Evolutionary conservation across 2,113 vertebrate genomes (phyloP), one percentile per base, ranked within the genome.

Genomic region (Bos taurus): DNA sequence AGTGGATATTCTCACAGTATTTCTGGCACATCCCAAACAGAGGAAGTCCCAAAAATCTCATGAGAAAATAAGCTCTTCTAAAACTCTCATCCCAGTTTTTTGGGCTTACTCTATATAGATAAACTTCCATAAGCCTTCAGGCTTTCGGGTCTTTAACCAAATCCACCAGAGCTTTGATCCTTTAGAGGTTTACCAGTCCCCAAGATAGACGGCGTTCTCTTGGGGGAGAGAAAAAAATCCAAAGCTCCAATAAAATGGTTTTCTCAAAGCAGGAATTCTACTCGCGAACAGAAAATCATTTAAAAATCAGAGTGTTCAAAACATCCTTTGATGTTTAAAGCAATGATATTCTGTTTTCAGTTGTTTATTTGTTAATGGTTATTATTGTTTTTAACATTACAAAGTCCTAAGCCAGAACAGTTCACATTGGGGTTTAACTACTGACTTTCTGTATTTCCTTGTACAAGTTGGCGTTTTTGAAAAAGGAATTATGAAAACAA

Each of bases 21-120:
- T 97, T 97, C 97, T 97, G 96, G 96, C 96, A 97, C 97, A 96
- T 90, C 54, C 54, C 80, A 98, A 96, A 98, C 97, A 97, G 96
- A 98, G 97, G 96, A 98, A 98, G 98, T 98, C 94, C 91, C 91
- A 97, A 97, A 98, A 96, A 85, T 98, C 97, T 96, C 97, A 94
- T 98, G 97, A 98, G 98, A 98, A 98, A 98, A 90, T 91, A 94
- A 92, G 80, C 67, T 43, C 43, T 94, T 64, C 36, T 62, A 57
- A 97, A 93, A 96, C 95, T 98, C 97, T 95, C 91, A 92, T 92
- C 84, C 81, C 91, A 92, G 71, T 95, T 93, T 94, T 85, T 59
- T 48, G 71, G 97, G 88, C 84, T 98, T 95, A 88, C 71, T 95
- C 91, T 96, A 67, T 87, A 98, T 50, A 97, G 98, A 98, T 98